Conservation (phyloP, 2,797 vertebrate species). For the Esox masquinongy region DNA sequence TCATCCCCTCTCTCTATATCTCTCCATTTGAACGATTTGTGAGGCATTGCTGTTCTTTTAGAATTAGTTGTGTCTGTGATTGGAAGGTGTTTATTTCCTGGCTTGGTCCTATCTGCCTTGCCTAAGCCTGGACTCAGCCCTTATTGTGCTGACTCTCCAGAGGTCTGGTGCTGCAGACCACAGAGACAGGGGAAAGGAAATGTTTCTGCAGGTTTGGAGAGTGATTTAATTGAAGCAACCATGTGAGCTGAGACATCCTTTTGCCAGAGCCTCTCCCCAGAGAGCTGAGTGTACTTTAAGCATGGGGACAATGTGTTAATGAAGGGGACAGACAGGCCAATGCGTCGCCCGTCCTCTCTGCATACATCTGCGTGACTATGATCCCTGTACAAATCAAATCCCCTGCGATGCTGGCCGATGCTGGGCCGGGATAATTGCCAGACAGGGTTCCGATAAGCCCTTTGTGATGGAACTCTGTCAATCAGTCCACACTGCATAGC, state of each 20-base stretch:
- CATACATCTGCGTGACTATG: conserved; percentile 58
- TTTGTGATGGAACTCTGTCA: conserved; percentile 92
- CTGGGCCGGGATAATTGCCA: conserved; percentile 82
- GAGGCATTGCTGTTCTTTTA: conserved; percentile 52
- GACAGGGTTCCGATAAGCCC: conserved; percentile 76
- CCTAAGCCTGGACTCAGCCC: conserved; percentile 35
- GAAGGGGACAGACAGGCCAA: conserved; percentile 52
- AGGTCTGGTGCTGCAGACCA: conserved; percentile 42
- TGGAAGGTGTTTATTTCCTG: conserved; percentile 49
- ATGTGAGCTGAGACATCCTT: not conserved
- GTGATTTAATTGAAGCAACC: not conserved
- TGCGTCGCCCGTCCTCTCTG: conserved; percentile 43
- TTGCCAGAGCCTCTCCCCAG: conserved; percentile 16
- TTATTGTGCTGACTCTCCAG: conserved; percentile 67
- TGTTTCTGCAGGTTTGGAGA: not conserved
- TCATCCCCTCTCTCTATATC: not conserved
- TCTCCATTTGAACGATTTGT: conserved; percentile 50
- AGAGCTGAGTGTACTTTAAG: conserved; percentile 11
- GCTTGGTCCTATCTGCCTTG: conserved; percentile 35
- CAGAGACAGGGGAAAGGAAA: conserved; percentile 12
- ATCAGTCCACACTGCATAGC: conserved; percentile 77
- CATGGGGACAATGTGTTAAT: conserved; percentile 56
- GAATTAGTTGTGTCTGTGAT: conserved; percentile 50
- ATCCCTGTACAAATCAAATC: conserved; percentile 73
- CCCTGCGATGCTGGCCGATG: conserved; percentile 63